Percentiles rank a stretch among this genome's conserved stretches.
Conservation (phyloP, 2,797 vertebrate genomes). For the Micrastur ruficollis region DNA sequence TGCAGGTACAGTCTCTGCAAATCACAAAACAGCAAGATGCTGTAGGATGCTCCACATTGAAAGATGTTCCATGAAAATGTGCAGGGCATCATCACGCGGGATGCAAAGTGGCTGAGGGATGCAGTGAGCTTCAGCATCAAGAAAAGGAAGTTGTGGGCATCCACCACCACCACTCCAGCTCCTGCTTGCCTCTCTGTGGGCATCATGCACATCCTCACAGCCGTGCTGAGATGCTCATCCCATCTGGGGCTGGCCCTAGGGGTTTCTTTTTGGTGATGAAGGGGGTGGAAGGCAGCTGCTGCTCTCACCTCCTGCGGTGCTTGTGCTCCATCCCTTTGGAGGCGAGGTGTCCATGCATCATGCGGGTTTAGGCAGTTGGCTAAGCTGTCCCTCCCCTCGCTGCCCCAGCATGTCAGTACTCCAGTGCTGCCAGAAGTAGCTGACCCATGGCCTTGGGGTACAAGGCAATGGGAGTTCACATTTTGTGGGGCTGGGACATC, state of each 20-base stretch:
- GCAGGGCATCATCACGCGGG: accelerated
- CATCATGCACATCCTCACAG: accelerated
- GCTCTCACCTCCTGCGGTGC: background rate
- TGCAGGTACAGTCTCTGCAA: background rate
- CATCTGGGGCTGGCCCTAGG: background rate
- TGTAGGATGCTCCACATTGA: background rate
- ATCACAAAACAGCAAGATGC: background rate
- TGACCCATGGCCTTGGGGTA: background rate
- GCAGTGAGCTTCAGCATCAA: background rate
- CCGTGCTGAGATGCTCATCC: background rate
- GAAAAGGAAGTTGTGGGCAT: background rate
- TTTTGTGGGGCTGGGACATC: background rate
- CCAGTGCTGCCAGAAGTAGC: background rate
- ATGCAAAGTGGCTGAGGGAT: background rate
- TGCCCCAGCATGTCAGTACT: background rate
- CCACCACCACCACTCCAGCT: accelerated
- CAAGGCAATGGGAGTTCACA: accelerated
- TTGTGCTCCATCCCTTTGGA: background rate
- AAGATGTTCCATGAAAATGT: accelerated
- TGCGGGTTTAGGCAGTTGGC: background rate
- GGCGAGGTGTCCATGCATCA: accelerated
- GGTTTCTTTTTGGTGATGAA: background rate
- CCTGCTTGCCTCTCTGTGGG: background rate
- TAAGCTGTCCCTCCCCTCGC: background rate
- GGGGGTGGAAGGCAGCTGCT: background rate